Percentiles rank a stretch among this genome's conserved stretches.
Evolutionary conservation across 2,113 vertebrate species (phyloP).

Genomic region (Perognathus longimembris): DNA sequence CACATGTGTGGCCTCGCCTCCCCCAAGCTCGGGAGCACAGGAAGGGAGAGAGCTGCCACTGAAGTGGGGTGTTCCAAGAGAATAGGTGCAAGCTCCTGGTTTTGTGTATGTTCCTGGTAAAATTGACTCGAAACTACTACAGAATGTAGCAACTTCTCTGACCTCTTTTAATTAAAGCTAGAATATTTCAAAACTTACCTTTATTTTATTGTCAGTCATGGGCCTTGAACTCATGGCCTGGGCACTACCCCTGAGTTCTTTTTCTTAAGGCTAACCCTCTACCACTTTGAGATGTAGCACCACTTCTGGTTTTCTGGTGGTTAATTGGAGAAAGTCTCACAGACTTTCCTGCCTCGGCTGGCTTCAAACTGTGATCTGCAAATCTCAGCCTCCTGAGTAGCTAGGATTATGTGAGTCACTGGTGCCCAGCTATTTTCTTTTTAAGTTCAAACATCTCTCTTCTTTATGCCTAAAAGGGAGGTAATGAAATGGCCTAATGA

Average conservation of each 20-base stretch:
- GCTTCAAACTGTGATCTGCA: too few species aligned
- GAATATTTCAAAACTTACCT: neutral
- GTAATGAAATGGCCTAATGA: neutral
- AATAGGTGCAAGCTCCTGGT: neutral
- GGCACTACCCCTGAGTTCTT: too few species aligned
- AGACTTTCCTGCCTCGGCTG: too few species aligned
- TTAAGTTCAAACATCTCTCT: neutral
- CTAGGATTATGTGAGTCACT: too few species aligned
- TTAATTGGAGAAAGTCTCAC: too few species aligned
- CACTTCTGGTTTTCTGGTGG: too few species aligned
- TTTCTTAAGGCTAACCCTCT: too few species aligned
- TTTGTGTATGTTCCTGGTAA: neutral
- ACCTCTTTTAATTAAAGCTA: neutral
- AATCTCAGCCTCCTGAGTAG: too few species aligned
- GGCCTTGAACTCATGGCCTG: too few species aligned
- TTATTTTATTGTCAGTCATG: neutral
- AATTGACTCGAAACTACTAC: neutral
- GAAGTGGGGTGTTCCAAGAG: neutral
- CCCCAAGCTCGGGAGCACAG: neutral
- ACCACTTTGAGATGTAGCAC: too few species aligned
- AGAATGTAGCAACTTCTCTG: neutral
- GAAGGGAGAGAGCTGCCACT: neutral
- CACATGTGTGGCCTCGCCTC: neutral
- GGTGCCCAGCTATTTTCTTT: neutral
- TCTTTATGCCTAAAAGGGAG: neutral